A percentile compares a stretch with the other conserved stretches of the same genome.
Evolutionary conservation across 2,797 vertebrate species (phyloP).

Genomic region (Remorina albescens): DNA sequence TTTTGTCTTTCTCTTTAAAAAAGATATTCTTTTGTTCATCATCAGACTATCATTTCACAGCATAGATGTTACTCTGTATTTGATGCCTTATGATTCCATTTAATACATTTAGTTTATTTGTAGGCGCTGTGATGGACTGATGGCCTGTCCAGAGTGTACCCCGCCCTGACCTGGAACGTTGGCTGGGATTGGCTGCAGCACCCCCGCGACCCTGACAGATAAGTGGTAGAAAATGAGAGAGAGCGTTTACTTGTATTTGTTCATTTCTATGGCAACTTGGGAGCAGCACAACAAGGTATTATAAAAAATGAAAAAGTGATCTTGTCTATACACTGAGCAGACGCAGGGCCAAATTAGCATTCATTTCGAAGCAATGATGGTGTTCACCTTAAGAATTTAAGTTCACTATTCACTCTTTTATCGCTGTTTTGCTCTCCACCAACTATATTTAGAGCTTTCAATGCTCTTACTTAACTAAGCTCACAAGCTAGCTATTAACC

Average conservation of each 20-base stretch:
- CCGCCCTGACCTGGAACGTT: too few species aligned
- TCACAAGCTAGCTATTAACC: background rate
- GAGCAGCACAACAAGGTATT: background rate
- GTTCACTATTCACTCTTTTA: background rate
- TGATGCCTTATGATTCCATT: background rate
- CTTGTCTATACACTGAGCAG: background rate
- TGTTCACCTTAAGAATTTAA: background rate
- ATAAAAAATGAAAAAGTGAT: background rate
- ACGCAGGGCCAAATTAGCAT: background rate
- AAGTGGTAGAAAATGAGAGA: too few species aligned
- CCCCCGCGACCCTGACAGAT: too few species aligned
- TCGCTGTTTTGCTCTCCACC: constrained; percentile 1
- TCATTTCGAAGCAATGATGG: background rate
- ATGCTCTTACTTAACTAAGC: background rate
- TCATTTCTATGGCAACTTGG: too few species aligned
- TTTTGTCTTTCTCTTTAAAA: constrained; percentile 6
- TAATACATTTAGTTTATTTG: background rate
- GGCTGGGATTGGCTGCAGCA: too few species aligned
- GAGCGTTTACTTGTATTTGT: too few species aligned
- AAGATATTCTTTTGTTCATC: background rate
- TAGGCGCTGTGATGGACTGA: too few species aligned
- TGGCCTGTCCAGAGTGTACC: too few species aligned
- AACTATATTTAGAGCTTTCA: background rate
- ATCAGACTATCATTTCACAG: constrained; percentile 1
- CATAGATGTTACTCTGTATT: too few species aligned